Evolutionary conservation across 2,888 invertebrate species (phyloP).

Genomic region (Drosophila siamana): DNA sequence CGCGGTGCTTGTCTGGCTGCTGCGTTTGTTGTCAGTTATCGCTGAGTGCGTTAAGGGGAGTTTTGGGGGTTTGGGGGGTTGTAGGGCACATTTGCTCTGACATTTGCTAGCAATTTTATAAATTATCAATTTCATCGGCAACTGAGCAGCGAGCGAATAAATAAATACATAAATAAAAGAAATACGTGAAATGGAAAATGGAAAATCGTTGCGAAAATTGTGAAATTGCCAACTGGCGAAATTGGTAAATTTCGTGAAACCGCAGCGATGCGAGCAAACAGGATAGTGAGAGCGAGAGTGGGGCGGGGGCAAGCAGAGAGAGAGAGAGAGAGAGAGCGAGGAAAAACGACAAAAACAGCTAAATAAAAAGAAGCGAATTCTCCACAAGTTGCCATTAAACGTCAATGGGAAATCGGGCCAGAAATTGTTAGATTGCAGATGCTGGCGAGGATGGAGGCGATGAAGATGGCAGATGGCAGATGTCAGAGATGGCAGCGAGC

Average conservation of each 20-base stretch:
- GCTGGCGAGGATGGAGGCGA: background rate
- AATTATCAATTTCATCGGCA: slow-evolving; percentile 77
- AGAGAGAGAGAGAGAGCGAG: background rate
- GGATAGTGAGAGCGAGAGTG: slow-evolving; percentile 35
- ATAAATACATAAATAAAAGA: slow-evolving; percentile 66
- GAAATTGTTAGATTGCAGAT: slow-evolving; percentile 46
- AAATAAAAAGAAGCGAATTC: slow-evolving; percentile 27
- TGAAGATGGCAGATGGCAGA: background rate
- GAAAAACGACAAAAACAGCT: background rate
- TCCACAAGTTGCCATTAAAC: slow-evolving; percentile 77
- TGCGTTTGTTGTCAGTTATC: slow-evolving; percentile 1
- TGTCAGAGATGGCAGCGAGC: slow-evolving; percentile 8
- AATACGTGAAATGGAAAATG: slow-evolving; percentile 67
- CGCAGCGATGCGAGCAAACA: slow-evolving; percentile 58
- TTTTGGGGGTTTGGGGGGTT: background rate
- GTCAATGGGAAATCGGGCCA: slow-evolving; percentile 63
- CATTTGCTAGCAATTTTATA: slow-evolving; percentile 74
- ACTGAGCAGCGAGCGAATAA: slow-evolving; percentile 61
- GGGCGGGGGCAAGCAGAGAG: background rate
- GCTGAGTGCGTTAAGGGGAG: background rate
- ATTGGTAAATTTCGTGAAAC: slow-evolving; percentile 64
- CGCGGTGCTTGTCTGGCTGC: background rate
- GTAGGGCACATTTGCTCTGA: slow-evolving; percentile 46
- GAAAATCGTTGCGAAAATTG: slow-evolving; percentile 60
- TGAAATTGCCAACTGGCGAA: slow-evolving; percentile 65